Evolutionary conservation across 1,140 invertebrate species (phyloP).

Genomic region (Trichonephila inaurata): DNA sequence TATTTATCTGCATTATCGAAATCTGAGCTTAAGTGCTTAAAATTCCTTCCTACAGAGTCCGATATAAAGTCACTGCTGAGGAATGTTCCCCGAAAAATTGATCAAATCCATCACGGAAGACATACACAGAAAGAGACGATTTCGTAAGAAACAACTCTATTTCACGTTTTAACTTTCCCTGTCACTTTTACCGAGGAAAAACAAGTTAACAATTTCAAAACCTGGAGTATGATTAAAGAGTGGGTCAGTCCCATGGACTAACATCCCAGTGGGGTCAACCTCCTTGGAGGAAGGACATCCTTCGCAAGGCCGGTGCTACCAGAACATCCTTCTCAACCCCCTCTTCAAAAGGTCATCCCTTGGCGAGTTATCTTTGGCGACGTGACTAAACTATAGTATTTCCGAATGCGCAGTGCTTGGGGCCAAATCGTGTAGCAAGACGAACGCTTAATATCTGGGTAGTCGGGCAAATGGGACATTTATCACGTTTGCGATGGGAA

Average conservation of each 20-base stretch:
- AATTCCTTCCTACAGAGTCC: too few relatives aligned
- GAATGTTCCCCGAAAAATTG: background rate
- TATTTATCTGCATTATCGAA: too few relatives aligned
- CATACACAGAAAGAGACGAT: background rate
- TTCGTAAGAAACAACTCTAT: slow-evolving; percentile 15
- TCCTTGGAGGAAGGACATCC: slow-evolving; percentile 4
- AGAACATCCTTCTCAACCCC: slow-evolving; percentile 4
- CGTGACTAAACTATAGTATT: slow-evolving; percentile 28
- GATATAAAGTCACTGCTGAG: too few relatives aligned
- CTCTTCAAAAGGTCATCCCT: slow-evolving; percentile 7
- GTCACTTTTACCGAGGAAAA: background rate
- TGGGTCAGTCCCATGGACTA: background rate
- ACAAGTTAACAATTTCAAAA: background rate
- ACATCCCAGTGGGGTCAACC: slow-evolving; percentile 23
- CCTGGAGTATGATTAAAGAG: background rate
- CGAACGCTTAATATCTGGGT: slow-evolving; percentile 14
- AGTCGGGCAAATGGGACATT: slow-evolving; percentile 11
- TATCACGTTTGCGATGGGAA: background rate
- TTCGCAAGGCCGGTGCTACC: slow-evolving; percentile 7
- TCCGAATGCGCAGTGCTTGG: background rate
- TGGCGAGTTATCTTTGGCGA: background rate
- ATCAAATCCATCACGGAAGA: background rate
- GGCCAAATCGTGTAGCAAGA: slow-evolving; percentile 6
- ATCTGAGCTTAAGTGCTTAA: too few relatives aligned
- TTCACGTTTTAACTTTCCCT: background rate